Base-by-base conservation (phyloP, 1,140 invertebrate genomes). In the Drosophila ohnishii region DNA sequence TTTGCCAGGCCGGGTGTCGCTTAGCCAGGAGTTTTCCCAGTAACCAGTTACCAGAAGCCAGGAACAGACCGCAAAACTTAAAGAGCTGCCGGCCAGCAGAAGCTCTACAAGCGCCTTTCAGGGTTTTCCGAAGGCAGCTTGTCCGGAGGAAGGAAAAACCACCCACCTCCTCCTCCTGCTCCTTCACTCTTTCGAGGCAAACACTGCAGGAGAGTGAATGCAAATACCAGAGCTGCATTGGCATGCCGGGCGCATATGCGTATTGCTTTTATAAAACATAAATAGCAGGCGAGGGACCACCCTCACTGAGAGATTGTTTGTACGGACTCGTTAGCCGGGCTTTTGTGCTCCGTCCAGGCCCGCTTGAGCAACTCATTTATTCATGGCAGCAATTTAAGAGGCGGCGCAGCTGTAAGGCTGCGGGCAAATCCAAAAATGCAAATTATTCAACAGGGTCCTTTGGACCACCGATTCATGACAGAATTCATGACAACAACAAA, bases 181-280 rank as follows among this genome's bases (percentile, higher is more conserved):
- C 47, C 57, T 32, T 2, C 47, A 53, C 40, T 71, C 48, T 48
- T 64, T 28, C 57, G 16, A 44, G 58, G 75, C 62, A 85, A 86
- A 83, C 71, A 87, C 47, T 83, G 79, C 71, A 66, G 57, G 67
- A 50, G 75, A 87, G 83, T 87, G 83, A 85, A 85, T 82, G 82
- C 83, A 86, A 86, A 87, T 87, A 86, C 39, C 60, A 76, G 61
- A 50, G 66, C 66, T 50, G 62, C 63, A 82, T 37, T 67, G 78
- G 69, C 78, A 75, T 64, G 59, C 40, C 47, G 57, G 45, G 42
- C 72, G 39, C 75, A 72, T 82, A 83, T 87, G 83, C 72, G 75
- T 83, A 87, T 88, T 87, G 83, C 83, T 76, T 86, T 86, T 79
- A 87, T 83, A 84, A 73, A 80, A 77, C 73, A 76, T 67, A 84